A percentile compares a stretch with the other conserved stretches of the same genome.
Evolutionary conservation across 2,888 invertebrate species (phyloP).

Genomic region (Tubiluchus corallicola): DNA sequence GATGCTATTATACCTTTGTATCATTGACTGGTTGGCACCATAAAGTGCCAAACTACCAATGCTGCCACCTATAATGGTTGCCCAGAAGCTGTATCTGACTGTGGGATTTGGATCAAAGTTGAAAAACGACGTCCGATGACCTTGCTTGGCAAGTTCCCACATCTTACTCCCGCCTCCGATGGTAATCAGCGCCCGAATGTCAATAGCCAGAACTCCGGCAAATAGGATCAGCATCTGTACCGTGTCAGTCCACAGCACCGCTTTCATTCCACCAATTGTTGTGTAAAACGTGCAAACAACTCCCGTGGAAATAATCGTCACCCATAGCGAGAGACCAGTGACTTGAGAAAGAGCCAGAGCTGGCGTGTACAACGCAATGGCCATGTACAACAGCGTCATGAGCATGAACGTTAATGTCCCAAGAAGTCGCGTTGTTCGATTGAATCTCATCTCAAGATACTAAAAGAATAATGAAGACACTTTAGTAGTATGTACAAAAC

Average conservation of each 20-base stretch:
- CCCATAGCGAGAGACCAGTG: too few relatives aligned
- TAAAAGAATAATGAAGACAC: too few relatives aligned
- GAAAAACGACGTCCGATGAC: too few relatives aligned
- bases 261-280: conserved; percentile 2
- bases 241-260: conserved; percentile 6
- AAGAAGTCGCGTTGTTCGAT: conserved; percentile 15
- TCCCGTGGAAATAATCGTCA: background rate
- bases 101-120: background rate
- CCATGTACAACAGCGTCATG: too few relatives aligned
- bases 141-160: too few relatives aligned
- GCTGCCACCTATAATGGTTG: conserved; percentile 13
- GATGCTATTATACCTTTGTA: conserved; percentile 17
- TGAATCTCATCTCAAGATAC: conserved; percentile 19
- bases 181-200: too few relatives aligned
- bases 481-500: too few relatives aligned
- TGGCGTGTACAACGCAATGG: conserved; percentile 19
- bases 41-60: conserved; percentile 13
- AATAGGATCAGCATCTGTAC: background rate
- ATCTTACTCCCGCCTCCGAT: too few relatives aligned
- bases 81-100: conserved; percentile 15
- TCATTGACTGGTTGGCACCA: conserved; percentile 16
- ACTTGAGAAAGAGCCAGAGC: conserved; percentile 17
- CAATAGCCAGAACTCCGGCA: conserved; percentile 4
- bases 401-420: conserved; percentile 18
- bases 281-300: conserved; percentile 7